Conservation (phyloP, 2,888 invertebrate genomes). For the Pristionchus maxplancki region DNA sequence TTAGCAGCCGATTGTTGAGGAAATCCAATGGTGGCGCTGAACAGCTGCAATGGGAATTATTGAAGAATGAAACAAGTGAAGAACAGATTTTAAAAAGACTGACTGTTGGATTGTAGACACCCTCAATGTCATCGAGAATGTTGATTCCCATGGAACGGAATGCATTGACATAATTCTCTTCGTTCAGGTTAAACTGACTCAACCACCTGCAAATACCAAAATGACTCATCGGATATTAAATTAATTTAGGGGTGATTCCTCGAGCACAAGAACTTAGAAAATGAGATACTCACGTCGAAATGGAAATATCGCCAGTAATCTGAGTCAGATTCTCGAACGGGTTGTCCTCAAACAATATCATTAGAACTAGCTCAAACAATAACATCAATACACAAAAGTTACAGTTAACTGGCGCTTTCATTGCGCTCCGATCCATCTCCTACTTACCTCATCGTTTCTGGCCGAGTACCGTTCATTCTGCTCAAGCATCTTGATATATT, state of each 20-base stretch:
- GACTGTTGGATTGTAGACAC: background rate
- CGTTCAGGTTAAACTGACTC: background rate
- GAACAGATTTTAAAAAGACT: background rate
- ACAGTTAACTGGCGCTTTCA: too few species aligned
- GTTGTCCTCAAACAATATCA: background rate
- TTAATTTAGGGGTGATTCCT: too few species aligned
- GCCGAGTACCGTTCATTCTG: background rate
- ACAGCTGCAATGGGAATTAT: background rate
- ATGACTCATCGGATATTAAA: too few species aligned
- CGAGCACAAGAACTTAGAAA: too few species aligned
- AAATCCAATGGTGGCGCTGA: background rate
- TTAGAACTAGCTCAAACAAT: background rate
- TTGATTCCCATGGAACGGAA: background rate
- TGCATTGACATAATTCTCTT: background rate
- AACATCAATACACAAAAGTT: background rate
- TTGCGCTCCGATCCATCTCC: background rate
- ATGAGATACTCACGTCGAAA: background rate
- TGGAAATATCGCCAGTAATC: background rate
- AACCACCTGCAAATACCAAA: background rate
- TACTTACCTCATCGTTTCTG: constrained; percentile 2
- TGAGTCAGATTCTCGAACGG: constrained; percentile 8
- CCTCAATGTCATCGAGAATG: background rate
- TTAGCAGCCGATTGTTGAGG: background rate
- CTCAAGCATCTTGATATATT: background rate
- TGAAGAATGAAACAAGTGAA: background rate